Base-by-base conservation (phyloP, 2,113 vertebrate species). In the Chrysochloris asiatica region DNA sequence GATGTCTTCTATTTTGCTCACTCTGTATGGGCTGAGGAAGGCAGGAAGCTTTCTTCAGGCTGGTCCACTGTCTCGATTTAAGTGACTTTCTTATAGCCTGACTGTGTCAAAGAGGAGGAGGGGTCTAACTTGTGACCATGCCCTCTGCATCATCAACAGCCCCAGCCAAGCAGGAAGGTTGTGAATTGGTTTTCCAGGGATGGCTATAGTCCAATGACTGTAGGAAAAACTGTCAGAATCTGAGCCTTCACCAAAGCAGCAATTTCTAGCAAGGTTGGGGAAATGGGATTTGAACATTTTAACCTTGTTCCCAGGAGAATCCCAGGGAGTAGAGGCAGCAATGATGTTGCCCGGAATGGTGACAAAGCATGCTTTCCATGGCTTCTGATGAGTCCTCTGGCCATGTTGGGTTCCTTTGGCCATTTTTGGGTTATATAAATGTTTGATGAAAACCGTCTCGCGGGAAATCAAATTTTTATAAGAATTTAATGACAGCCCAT, bases 381-480 rank as follows among this genome's bases (percentile, higher is more conserved):
- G 78, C 79, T 95, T 93, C 80, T 91, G 94, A 76, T 86, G 93
- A 94, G 69, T 91, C 92, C 84, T 77, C 56, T 75, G 86, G 88
- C 93, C 91, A 67, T 9, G 47, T 79, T 43, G 6, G 85, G 30
- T 93, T 93, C 48, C 69, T 88, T 79, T 56, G 84, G 88, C 94
- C 94, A 91, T 96, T 97, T 97, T 96, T 98, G 94, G 91, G 93
- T 95, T 98, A 96, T 88, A 98, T 96, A 97, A 97, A 97, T 97
- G 97, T 97, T 98, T 97, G 97, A 98, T 97, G 96, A 95, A 96
- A 96, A 92, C 7, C 0, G 61, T 96, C 97, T 95, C 96, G 0
- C 56, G 96, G 96, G 97, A 97, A 98, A 98, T 98, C 95, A 95
- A 98, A 96, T 96, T 97, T 97, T 97, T 95, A 96, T 98, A 97